Evolutionary conservation across 2,797 vertebrate species (phyloP), one percentile per base, ranked within the genome.

Genomic region (Ambastaia sidthimunki): DNA sequence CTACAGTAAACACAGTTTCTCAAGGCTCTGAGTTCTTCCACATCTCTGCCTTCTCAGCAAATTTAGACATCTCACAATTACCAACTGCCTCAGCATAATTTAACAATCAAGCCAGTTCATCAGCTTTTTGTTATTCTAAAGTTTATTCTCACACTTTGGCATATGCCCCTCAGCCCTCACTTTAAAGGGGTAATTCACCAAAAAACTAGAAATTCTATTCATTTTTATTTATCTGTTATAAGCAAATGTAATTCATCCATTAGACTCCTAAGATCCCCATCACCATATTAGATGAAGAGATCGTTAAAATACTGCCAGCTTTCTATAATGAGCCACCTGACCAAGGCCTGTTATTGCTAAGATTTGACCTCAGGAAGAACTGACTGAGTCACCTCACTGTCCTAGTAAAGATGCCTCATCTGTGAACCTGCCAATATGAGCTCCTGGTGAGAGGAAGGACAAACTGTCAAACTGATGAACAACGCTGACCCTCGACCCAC

Each of bases 381-480:
- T 55, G 60, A 21, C 15, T 41, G 25, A 31, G 47, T 28, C 44
- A 47, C 10, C 47, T 71, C 15, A 65, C 41, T 23, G 55, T 41
- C 67, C 55, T 37, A 52, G 44, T 23, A 37, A 52, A 78, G 68
- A 78, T 71, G 16, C 59, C 9, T 37, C 44, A 21, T 59, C 37
- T 60, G 52, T 69, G 76, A 70, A 78, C 19, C 52, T 59, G 74
- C 23, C 37, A 76, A 59, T 68, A 76, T 10, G 9, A 80, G 47
- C 28, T 55, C 44, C 59, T 63, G 63, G 74, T 70, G 23, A 48
- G n/a, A 69, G 21, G 65, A 62, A 74, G 28, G 59, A 78, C 81
- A 65, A 59, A 47, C 34, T 55, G 71, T 31, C 31, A 57, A 23
- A 60, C 59, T 70, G 48, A 82, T 78, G 57, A 82, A 78, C 71